Evolutionary conservation across 2,797 vertebrate species (phyloP).

Genomic region (Molossus molossus): DNA sequence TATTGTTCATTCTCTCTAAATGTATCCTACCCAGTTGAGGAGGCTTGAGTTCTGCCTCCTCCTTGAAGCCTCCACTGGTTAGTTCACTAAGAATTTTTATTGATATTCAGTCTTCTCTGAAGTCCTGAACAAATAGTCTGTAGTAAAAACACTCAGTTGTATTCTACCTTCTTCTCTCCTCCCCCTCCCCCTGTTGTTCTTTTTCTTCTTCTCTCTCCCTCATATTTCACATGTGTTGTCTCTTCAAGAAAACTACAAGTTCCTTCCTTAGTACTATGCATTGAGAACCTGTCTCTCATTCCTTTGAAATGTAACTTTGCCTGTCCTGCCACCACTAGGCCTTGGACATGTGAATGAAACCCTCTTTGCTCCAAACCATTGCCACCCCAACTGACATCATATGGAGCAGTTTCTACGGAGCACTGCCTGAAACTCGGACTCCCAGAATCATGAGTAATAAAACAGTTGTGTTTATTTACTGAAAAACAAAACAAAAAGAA

Average conservation of each 20-base stretch:
- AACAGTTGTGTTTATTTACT: background rate
- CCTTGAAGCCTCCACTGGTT: background rate
- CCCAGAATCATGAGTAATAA: background rate
- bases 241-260: constrained; percentile 35
- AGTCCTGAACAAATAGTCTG: background rate
- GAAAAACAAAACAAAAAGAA: constrained; percentile 1
- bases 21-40: background rate
- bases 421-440: background rate
- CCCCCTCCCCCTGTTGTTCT: background rate
- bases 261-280: background rate
- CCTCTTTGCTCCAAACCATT: background rate
- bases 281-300: background rate
- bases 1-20: background rate
- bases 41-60: background rate
- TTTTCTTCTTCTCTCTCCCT: background rate
- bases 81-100: background rate
- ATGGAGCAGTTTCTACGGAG: background rate
- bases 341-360: background rate
- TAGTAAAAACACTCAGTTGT: background rate
- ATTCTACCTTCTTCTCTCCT: background rate
- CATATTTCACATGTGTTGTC: background rate
- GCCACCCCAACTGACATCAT: background rate
- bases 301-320: background rate
- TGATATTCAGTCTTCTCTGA: constrained; percentile 3
- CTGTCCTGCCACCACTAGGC: background rate